Evolutionary conservation across 1,140 invertebrate species (phyloP).

Genomic region (Carcinoscorpius rotundicauda): DNA sequence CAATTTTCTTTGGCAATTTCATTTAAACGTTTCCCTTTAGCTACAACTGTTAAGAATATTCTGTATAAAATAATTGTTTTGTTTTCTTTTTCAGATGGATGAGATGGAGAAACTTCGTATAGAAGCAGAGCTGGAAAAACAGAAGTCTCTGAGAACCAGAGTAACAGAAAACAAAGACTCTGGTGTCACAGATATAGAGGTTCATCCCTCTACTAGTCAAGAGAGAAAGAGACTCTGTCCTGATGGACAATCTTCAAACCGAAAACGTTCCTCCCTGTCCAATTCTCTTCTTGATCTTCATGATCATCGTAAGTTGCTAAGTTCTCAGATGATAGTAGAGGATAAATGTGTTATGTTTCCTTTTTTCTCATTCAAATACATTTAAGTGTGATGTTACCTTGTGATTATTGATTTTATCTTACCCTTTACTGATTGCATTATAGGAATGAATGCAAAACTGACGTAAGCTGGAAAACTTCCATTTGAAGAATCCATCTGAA

Average conservation of each 20-base stretch:
- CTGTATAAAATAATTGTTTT: background rate
- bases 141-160: background rate
- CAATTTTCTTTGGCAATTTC: too few species aligned
- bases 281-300: conserved; percentile 88
- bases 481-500: too few species aligned
- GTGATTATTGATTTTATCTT: too few species aligned
- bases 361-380: too few species aligned
- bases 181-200: background rate
- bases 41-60: too few species aligned
- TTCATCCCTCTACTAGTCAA: background rate
- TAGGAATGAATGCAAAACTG: too few species aligned
- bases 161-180: background rate
- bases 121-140: conserved; percentile 41
- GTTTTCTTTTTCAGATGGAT: conserved; percentile 49
- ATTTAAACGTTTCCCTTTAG: too few species aligned
- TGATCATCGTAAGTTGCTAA: conserved; percentile 60
- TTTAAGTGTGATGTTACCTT: too few species aligned
- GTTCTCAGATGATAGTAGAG: too few species aligned
- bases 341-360: too few species aligned
- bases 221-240: background rate
- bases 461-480: too few species aligned
- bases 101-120: conserved; percentile 83
- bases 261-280: conserved; percentile 71
- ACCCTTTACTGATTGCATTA: too few species aligned
- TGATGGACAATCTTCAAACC: conserved; percentile 14